These are phyloP conservation scores for Brachypalpus laphriformis DNA, from an alignment of 2,888 invertebrate genomes.

Conservation along the genomic window DNA sequence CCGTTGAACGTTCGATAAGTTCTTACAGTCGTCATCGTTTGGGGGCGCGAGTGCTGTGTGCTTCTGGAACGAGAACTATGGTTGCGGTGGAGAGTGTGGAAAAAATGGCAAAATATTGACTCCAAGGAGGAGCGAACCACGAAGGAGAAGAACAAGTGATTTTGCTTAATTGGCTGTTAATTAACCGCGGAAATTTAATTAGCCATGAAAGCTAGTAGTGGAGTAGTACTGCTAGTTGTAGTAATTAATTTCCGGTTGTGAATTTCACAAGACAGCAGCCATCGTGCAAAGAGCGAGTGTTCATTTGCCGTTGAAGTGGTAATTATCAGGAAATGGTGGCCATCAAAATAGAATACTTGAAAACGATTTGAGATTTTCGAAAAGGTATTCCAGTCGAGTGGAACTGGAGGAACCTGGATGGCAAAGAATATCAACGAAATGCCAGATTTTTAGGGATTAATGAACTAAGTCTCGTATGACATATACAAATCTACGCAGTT, in stretches of 20 bases:
- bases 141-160: constrained; percentile 58
- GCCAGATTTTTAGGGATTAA: no score
- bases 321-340: constrained; percentile 55
- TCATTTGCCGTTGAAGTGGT: constrained; percentile 54
- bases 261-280: constrained; percentile 34
- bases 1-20: constrained; percentile 56
- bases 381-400: background rate
- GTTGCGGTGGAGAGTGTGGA: constrained; percentile 17
- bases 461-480: no score
- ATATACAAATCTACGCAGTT: no score
- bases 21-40: constrained; percentile 51
- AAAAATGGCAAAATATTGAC: constrained; percentile 58
- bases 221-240: constrained; percentile 21
- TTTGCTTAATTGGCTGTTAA: constrained; percentile 73
- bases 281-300: constrained; percentile 21
- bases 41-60: background rate
- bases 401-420: no score
- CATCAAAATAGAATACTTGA: constrained; percentile 7
- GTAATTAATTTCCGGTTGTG: constrained; percentile 67
- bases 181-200: constrained; percentile 72
- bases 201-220: constrained; percentile 49
- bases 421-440: no score
- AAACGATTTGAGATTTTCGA: background rate
- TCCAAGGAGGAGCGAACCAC: background rate
- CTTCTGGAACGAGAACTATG: constrained; percentile 24